Conservation (phyloP, 2,113 vertebrate species). For the Colinus virginianus region DNA sequence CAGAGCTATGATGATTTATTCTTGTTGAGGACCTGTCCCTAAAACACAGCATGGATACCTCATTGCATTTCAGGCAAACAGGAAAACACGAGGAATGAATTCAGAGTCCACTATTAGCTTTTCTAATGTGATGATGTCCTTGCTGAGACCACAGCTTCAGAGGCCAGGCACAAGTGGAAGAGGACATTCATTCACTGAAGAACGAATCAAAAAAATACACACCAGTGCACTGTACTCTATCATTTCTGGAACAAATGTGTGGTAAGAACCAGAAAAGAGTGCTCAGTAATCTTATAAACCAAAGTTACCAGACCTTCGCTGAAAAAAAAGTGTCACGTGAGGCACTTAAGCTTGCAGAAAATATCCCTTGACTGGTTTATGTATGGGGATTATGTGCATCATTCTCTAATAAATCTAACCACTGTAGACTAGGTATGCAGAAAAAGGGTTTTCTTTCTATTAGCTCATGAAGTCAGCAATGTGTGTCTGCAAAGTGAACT, state of each 20-base stretch:
- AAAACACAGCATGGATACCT: background rate
- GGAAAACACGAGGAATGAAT: background rate
- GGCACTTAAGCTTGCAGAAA: conserved; percentile 46
- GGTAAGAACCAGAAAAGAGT: conserved; percentile 33
- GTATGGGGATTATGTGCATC: conserved; percentile 37
- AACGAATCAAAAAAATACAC: background rate
- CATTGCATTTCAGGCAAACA: background rate
- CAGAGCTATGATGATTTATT: background rate
- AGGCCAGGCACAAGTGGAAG: background rate
- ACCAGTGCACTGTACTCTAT: conserved; percentile 8
- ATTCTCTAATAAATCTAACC: conserved; percentile 65
- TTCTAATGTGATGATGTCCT: background rate
- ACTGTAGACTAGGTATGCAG: conserved; percentile 19
- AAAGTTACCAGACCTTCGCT: conserved; percentile 8
- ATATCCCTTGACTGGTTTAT: conserved; percentile 52
- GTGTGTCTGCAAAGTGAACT: conserved; percentile 58
- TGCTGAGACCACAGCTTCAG: background rate
- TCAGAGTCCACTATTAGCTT: background rate
- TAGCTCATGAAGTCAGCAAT: conserved; percentile 51
- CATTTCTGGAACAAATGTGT: conserved; percentile 13
- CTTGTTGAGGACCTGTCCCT: background rate
- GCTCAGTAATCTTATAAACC: conserved; percentile 33
- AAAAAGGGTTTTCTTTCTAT: conserved; percentile 61
- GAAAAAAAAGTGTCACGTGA: conserved; percentile 7
- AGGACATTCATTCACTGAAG: conserved; percentile 54